A percentile compares a stretch with the other conserved stretches of the same genome.
These are phyloP conservation scores for Chaetorhynchus papuensis DNA, from an alignment of 2,113 vertebrate species.

Conservation along the genomic window DNA sequence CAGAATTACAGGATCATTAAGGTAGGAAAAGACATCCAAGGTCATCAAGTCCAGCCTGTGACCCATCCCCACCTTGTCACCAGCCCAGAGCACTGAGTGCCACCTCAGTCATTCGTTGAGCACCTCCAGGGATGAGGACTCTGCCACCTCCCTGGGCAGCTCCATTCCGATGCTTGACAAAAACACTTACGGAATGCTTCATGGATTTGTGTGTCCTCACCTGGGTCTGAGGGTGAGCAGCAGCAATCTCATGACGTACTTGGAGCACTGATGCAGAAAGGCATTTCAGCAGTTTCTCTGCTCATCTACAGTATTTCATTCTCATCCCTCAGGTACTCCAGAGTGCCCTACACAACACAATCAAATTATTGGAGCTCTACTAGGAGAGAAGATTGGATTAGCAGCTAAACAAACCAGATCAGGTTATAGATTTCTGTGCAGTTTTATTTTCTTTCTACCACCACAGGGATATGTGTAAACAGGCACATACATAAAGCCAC, in stretches of 20 bases:
- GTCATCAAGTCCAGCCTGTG: not conserved
- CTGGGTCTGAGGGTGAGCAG: not conserved
- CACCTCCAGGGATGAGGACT: not conserved
- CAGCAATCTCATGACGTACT: not conserved
- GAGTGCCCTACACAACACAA: not conserved
- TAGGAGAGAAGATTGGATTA: conserved; percentile 17
- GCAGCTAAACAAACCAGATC: not conserved
- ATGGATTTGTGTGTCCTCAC: not conserved
- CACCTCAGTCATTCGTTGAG: not conserved
- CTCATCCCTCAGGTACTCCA: conserved; percentile 7
- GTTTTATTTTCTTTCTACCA: not conserved
- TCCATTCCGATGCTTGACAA: not conserved
- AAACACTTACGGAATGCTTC: not conserved
- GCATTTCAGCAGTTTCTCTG: not conserved
- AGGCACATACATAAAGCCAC: not conserved
- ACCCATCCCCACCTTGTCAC: not conserved
- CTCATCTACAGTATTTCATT: not conserved
- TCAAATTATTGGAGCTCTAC: conserved; percentile 19
- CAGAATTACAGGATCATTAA: not conserved
- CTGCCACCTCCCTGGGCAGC: not conserved
- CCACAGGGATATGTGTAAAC: not conserved
- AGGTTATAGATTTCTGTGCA: not conserved
- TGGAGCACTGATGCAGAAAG: not conserved
- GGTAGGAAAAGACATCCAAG: not conserved
- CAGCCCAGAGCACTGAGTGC: not conserved